Base-by-base conservation (phyloP, 1,140 invertebrate genomes). In the Dufourea novaeangliae region DNA sequence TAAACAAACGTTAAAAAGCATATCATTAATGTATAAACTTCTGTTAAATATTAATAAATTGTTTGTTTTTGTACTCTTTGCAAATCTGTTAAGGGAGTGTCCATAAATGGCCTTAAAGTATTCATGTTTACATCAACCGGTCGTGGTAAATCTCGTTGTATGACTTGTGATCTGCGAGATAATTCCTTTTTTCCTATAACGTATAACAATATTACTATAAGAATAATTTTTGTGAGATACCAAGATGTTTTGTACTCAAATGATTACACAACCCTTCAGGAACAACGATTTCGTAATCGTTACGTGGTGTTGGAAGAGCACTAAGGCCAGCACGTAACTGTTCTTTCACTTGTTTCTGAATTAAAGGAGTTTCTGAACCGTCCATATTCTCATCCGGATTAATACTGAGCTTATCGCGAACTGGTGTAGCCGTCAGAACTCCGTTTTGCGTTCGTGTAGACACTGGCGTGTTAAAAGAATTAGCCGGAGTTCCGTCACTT, bases 231-330 rank as follows among this genome's bases (percentile, higher is more conserved):
- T 41, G n/a, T 56, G 6, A 52, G 29, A 39, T 37, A n/a, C 54
- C 1, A 7, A 68, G 32, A 25, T 46, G 25, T 78, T 57, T n/a
- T 25, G 7, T 22, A 61, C 17, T 29, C 20, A 72, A 61, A 56
- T n/a, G 57, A 56, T 70, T 68, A 86, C 86, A 87, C 90, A 95
- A 95, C 50, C 97, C 95, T 78, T 98, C 97, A 0, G 98, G 97
- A 12, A 99, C 96, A 54, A 99, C 98, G 89, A 99, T 99, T 93
- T 99, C 98, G 92, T 98, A 99, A 92, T 99, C 98, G 91, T 99
- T 99, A 77, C 96, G 96, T 0, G 99, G 99, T 34, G 94, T 89
- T 6, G 99, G 99, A 70, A 99, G 92, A 12, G 95, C 92, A 41
- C 95, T 95, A 17, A 99, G 91, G 1, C 96, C 96, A 70, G 94